Base-by-base conservation (phyloP, 2,113 vertebrate species). In the Echinops telfairi region DNA sequence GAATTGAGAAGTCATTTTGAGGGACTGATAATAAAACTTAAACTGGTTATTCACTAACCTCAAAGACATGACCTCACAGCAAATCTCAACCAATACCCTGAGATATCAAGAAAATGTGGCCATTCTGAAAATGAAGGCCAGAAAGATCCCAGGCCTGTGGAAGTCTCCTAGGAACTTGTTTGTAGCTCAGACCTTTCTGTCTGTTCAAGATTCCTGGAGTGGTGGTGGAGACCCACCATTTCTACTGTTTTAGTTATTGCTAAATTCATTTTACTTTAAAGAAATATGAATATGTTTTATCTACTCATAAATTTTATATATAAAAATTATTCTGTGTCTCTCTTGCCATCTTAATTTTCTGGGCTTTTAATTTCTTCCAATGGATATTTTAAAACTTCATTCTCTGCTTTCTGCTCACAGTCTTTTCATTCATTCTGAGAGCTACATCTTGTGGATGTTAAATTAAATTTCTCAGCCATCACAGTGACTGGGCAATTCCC, bases 191-290 rank as follows among this genome's bases (percentile, higher is more conserved):
- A 29, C 86, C 36, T 64, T 15, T 91, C 66, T 6, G n/a, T 73
- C 88, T 91, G 62, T 77, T 91, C 17, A 84, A 31, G 93, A 84
- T 94, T 58, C 57, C 27, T 92, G n/a, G 23, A 71, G 68, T 16
- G 36, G n/a, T 62, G 11, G 2, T 84, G 76, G 89, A 27, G 62
- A 68, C 17, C 60, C 38, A 75, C 43, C 43, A 79, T 89, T 60
- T 83, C 64, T 86, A 86, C 23, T 10, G 15, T 68, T 83, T 83
- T 29, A 62, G 47, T 86, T 92, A 86, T 83, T 77, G 57, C 17
- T 93, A 80, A 92, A 89, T 80, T 75, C 8, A 71, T 53, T 87
- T 86, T 80, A 73, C 3, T 82, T 79, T 88, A 82, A 36, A 83
- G 66, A 80, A 81, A 88, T 62, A 29, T 36, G 75, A 76, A 76